A percentile compares a stretch with the other conserved stretches of the same genome.
phyloP scores from a whole-genome alignment of 37 sponge, comb jelly and placozoan genomes.

The Ianthella basta region DNA sequence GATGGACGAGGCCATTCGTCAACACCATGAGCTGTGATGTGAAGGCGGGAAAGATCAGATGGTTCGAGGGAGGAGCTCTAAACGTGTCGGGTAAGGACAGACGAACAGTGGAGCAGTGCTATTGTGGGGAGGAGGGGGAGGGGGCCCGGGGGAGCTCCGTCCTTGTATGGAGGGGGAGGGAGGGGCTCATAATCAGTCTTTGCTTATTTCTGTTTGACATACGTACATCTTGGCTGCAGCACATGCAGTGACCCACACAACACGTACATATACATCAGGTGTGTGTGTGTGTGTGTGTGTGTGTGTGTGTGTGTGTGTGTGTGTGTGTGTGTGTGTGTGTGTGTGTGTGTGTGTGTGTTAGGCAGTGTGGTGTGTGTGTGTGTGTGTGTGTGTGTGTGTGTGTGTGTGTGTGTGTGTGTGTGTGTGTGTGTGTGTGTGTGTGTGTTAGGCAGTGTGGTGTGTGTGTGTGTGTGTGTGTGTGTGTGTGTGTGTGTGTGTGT shows the following conservation, averaged over 20 bases:
- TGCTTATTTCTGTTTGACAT: too few species aligned
- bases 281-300: neutral
- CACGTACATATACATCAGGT: neutral
- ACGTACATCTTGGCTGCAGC: too few species aligned
- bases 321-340: too few species aligned
- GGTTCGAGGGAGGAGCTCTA: conserved; percentile 87
- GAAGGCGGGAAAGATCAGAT: conserved; percentile 68
- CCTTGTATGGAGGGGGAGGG: too few species aligned
- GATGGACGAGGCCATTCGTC: conserved; percentile 83
- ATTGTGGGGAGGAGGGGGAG: neutral
- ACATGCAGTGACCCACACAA: neutral
- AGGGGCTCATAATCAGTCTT: too few species aligned
- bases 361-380: too few species aligned
- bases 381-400: too few species aligned
- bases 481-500: neutral
- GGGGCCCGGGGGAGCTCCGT: neutral
- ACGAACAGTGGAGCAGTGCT: neutral
- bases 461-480: too few species aligned
- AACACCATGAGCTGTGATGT: conserved; percentile 81
- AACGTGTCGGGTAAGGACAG: conserved; percentile 83
- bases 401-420: too few species aligned
- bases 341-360: too few species aligned
- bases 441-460: too few species aligned
- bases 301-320: neutral
- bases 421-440: too few species aligned